Evolutionary conservation across 2,113 vertebrate species (phyloP).

Genomic region (Eptatretus burgeri): DNA sequence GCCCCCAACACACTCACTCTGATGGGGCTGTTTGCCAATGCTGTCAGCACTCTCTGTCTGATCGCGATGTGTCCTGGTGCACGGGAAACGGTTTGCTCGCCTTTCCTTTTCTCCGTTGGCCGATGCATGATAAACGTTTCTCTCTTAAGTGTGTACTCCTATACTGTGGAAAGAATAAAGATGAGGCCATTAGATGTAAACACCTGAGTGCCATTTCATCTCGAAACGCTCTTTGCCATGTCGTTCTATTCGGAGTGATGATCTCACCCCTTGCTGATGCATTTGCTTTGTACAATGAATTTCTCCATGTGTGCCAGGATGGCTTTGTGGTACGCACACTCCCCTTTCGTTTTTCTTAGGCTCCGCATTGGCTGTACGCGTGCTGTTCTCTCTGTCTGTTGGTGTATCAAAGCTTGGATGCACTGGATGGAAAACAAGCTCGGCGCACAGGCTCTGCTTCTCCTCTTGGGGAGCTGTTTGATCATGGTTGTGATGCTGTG

Average conservation of each 20-base stretch:
- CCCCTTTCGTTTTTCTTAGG: conserved; percentile 24
- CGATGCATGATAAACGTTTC: no score
- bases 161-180: no score
- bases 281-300: no score
- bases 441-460: conserved; percentile 84
- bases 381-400: conserved; percentile 71
- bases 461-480: conserved; percentile 81
- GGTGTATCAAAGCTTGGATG: conserved; percentile 85
- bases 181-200: no score
- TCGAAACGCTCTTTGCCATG: no score
- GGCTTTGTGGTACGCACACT: no score
- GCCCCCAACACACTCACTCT: conserved; percentile 91
- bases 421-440: conserved; percentile 91
- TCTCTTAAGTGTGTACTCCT: no score
- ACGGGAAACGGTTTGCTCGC: conserved; percentile 36
- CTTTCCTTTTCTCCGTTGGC: no score
- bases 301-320: no score
- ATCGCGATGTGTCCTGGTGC: conserved; percentile 81
- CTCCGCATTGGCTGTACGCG: conserved; percentile 76
- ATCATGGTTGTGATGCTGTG: conserved; percentile 88
- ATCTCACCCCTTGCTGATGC: no score
- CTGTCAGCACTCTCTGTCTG: conserved; percentile 65
- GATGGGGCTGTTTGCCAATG: conserved; percentile 61
- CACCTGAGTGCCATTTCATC: no score
- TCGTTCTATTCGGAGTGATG: no score